phyloP scores from a whole-genome alignment of 2,888 invertebrate species.

The Drosophila peninsularis region DNA sequence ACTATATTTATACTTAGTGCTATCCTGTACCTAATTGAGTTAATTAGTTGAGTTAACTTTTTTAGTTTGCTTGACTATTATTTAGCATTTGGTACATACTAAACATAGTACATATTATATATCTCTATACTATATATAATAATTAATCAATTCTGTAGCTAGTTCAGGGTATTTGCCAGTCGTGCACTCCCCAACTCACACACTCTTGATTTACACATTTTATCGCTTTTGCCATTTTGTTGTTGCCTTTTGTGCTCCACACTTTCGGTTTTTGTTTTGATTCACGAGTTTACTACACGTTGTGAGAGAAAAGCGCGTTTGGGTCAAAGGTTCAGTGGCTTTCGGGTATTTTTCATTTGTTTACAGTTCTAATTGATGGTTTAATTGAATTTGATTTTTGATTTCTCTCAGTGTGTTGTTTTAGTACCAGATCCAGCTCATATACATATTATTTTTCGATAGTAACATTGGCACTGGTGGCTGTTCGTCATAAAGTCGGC shows the following conservation, averaged over 20 bases:
- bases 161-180: conserved; percentile 8
- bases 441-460: background rate
- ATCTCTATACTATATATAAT: no score
- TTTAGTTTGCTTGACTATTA: background rate
- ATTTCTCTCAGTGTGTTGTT: conserved; percentile 49
- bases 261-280: conserved; percentile 67
- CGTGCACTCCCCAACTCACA: background rate
- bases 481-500: conserved; percentile 14
- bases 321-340: conserved; percentile 14
- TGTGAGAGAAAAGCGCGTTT: background rate
- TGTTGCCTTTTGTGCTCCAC: conserved; percentile 28
- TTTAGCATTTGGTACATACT: no score
- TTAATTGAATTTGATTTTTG: conserved; percentile 26
- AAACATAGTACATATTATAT: background rate
- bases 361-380: conserved; percentile 26
- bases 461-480: conserved; percentile 15
- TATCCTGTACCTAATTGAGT: no score
- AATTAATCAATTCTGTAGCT: background rate
- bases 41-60: no score
- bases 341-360: conserved; percentile 3
- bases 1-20: no score
- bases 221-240: conserved; percentile 12
- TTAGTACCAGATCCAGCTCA: background rate
- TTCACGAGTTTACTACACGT: conserved; percentile 33
- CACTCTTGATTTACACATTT: conserved; percentile 2